A percentile compares a stretch with the other conserved stretches of the same genome.
These are phyloP conservation scores for Neosilurus hyrtlii DNA, from an alignment of 2,797 vertebrate species.

Conservation along the genomic window DNA sequence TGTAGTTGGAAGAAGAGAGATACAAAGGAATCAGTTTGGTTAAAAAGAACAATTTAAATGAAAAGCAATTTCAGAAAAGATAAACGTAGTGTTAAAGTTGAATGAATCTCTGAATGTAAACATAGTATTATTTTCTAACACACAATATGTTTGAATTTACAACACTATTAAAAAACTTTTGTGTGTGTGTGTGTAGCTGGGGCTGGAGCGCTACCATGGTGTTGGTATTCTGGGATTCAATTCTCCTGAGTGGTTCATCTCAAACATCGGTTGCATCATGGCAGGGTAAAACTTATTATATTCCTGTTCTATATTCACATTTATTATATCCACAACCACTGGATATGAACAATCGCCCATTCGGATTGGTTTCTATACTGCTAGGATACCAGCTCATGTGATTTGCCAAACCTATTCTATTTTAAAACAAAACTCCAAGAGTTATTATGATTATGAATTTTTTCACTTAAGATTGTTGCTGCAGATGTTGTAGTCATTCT, in stretches of 20 bases:
- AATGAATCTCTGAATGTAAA: neutral
- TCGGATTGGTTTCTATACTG: no score
- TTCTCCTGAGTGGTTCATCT: conserved; percentile 78
- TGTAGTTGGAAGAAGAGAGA: neutral
- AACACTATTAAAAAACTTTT: neutral
- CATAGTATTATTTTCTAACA: neutral
- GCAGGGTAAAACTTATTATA: conserved; percentile 68
- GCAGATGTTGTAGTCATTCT: no score
- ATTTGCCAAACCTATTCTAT: no score
- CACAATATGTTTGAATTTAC: neutral
- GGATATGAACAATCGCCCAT: no score
- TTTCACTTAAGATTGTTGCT: no score
- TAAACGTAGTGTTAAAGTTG: neutral
- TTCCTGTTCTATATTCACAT: neutral
- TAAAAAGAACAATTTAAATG: neutral
- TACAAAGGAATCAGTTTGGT: neutral
- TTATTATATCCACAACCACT: no score
- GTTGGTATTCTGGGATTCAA: conserved; percentile 80
- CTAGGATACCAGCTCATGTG: no score
- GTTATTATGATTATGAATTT: no score
- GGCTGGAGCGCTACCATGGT: conserved; percentile 74
- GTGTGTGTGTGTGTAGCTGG: conserved; percentile 64
- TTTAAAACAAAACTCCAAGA: no score
- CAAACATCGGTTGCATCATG: conserved; percentile 73
- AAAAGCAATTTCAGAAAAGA: neutral